Evolutionary conservation across 2,113 vertebrate genomes (phyloP).

Genomic region (Oncorhynchus kisutch): DNA sequence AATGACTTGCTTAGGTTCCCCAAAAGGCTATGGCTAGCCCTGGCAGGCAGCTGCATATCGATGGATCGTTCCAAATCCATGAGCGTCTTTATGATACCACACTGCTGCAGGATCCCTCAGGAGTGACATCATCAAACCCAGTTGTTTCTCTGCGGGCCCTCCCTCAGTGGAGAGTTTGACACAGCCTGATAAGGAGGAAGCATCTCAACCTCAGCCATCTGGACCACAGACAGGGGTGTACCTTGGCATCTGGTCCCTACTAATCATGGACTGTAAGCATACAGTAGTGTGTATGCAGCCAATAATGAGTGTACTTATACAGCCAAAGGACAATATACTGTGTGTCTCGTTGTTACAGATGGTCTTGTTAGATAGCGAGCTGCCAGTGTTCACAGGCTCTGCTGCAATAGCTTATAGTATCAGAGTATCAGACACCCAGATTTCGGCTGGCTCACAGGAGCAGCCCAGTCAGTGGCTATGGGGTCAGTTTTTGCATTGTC

Average conservation of each 20-base stretch:
- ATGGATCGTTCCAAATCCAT: neutral
- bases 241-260: neutral
- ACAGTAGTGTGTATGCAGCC: neutral
- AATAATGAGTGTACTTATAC: neutral
- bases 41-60: neutral
- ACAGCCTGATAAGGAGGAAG: neutral
- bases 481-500: neutral
- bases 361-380: neutral
- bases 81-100: neutral
- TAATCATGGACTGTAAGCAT: neutral
- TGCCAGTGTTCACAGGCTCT: neutral
- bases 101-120: neutral
- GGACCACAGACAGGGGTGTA: neutral
- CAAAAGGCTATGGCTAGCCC: too few relatives aligned
- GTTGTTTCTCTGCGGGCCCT: too few relatives aligned
- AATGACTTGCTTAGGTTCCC: too few relatives aligned
- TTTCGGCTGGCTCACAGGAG: neutral
- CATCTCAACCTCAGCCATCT: neutral
- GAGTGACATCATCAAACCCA: neutral
- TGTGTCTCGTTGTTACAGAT: neutral
- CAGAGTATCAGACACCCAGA: neutral
- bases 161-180: neutral
- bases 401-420: neutral
- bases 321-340: neutral
- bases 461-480: neutral